Evolutionary conservation across 2,113 vertebrate genomes (phyloP).

Genomic region (Cebus imitator): DNA sequence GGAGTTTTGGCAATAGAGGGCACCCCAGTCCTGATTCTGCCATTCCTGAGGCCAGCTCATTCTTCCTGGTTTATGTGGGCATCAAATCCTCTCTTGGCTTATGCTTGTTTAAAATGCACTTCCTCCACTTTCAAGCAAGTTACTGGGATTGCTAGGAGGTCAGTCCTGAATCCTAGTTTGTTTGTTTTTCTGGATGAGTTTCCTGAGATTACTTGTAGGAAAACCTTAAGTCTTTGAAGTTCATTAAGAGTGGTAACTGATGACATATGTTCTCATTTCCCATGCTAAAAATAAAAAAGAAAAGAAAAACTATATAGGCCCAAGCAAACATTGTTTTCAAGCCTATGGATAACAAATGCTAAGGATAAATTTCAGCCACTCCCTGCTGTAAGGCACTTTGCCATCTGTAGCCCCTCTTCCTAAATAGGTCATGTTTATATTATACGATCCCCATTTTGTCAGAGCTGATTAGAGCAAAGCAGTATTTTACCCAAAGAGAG

Average conservation of each 20-base stretch:
- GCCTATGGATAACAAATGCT: not conserved
- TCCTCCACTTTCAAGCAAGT: not conserved
- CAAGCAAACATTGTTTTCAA: not conserved
- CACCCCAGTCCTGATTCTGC: fast-evolving
- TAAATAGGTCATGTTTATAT: not conserved
- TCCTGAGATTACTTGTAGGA: not conserved
- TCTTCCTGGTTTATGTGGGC: not conserved
- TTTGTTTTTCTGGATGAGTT: not conserved
- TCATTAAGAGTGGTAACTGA: not conserved
- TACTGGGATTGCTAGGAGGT: not conserved
- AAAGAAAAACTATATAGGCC: not conserved
- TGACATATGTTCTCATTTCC: not conserved
- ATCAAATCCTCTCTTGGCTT: not conserved
- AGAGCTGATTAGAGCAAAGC: not conserved
- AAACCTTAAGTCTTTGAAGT: not conserved
- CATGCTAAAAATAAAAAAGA: not conserved
- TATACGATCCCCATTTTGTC: not conserved
- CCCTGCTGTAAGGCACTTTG: not conserved
- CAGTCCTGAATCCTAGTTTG: not conserved
- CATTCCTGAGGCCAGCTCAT: not conserved
- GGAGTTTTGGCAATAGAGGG: not conserved
- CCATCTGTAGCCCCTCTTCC: not conserved
- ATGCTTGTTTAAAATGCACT: not conserved
- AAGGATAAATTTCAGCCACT: not conserved
- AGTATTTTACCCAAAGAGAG: not conserved